These are phyloP conservation scores for Strongylocentrotus purpuratus DNA, from an alignment of 35 echinoderm and acorn worm species.

Conservation along the genomic window DNA sequence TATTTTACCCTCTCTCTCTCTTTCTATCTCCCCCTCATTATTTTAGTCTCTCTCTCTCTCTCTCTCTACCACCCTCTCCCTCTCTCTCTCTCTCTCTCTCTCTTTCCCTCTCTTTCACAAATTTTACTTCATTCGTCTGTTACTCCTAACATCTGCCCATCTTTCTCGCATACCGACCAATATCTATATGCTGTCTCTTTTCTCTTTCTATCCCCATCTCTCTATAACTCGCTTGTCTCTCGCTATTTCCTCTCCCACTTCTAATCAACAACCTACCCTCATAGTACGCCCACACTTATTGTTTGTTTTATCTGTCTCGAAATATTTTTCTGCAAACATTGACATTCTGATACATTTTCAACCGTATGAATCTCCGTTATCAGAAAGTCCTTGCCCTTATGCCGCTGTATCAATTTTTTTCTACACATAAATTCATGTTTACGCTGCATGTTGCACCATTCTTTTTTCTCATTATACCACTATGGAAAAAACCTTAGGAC, in stretches of 20 bases:
- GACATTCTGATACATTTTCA: neutral
- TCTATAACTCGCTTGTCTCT: neutral
- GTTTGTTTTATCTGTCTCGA: neutral
- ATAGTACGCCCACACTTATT: neutral
- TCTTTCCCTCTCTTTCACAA: neutral
- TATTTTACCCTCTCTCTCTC: too few relatives aligned
- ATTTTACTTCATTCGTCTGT: too few relatives aligned
- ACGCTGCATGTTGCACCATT: too few relatives aligned
- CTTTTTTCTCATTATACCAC: too few relatives aligned
- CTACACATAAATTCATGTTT: too few relatives aligned
- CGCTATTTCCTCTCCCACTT: neutral
- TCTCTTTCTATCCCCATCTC: too few relatives aligned
- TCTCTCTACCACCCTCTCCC: neutral
- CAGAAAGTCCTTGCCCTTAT: neutral
- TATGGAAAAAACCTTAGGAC: too few relatives aligned
- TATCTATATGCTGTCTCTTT: too few relatives aligned
- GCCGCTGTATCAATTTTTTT: too few relatives aligned
- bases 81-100: neutral
- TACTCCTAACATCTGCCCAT: too few relatives aligned
- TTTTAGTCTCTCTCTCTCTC: neutral
- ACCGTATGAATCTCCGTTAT: neutral
- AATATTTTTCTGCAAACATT: neutral
- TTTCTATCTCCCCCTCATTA: neutral
- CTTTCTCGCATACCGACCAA: too few relatives aligned
- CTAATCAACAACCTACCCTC: neutral